Evolutionary conservation across 2,113 vertebrate genomes (phyloP).

Genomic region (Bubo bubo): DNA sequence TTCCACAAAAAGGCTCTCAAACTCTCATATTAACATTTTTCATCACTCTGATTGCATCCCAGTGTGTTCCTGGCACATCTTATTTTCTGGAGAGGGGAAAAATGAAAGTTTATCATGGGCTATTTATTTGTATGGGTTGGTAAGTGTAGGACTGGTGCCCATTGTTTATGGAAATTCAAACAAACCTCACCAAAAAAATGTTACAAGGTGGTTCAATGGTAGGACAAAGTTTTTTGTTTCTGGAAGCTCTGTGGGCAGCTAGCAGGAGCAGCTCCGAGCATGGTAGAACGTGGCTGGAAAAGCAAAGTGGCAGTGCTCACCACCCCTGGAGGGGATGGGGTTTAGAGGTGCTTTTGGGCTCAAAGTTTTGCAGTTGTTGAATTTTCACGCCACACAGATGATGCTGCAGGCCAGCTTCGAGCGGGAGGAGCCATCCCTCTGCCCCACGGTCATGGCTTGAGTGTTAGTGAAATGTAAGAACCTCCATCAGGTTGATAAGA

Average conservation of each 20-base stretch:
- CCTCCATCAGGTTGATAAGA: too few relatives aligned
- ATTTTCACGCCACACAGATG: too few relatives aligned
- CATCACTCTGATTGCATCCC: background rate
- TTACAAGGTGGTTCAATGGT: background rate
- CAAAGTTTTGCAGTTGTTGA: too few relatives aligned
- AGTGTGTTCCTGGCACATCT: background rate
- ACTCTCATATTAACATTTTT: background rate
- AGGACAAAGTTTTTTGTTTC: background rate
- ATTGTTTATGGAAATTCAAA: background rate
- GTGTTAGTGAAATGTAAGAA: too few relatives aligned
- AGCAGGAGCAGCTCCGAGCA: accelerated
- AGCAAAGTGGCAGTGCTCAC: too few relatives aligned
- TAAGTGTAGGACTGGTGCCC: background rate
- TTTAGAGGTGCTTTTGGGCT: too few relatives aligned
- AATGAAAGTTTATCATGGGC: background rate
- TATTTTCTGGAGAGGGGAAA: background rate
- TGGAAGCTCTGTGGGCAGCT: background rate
- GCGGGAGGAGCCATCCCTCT: too few relatives aligned
- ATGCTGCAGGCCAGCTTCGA: too few relatives aligned
- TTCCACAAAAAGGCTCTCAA: background rate
- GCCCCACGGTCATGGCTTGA: too few relatives aligned
- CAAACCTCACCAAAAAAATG: background rate
- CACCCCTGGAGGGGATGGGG: too few relatives aligned
- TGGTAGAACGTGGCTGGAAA: background rate
- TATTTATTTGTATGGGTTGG: background rate